Evolutionary conservation across 2,888 invertebrate genomes (phyloP), one percentile per base, ranked within the genome.

Genomic region (Drosophila sordidapex): DNA sequence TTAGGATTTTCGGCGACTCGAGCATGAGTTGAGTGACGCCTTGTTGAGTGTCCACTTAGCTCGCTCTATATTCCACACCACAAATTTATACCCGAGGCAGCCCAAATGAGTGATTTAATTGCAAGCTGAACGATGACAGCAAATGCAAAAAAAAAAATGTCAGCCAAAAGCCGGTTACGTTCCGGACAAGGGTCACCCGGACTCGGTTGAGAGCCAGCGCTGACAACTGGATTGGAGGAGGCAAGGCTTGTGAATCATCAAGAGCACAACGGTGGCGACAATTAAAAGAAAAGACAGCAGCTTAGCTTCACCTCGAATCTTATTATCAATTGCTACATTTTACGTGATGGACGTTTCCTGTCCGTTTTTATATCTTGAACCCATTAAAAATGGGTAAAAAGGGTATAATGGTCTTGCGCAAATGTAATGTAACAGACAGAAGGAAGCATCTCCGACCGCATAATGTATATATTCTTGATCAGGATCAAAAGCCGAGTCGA

Each of bases 31-130:
- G 31, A 31, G 29, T 29, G 29, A n/a, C 51, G 29, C 18, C 29
- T 4, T 29, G 54, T 36, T 38, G 8, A 56, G 54, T 56, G 36
- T 56, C 10, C 38, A 27, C 65, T 66, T 7, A 35, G 29, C 25
- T 31, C 48, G 63, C 57, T 70, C 62, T 36, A 57, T 38, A 60
- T 74, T 25, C 27, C 11, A 31, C n/a, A 21, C 51, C 53, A 29
- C 21, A 48, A 51, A 76, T 70, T 66, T 72, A 62, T 70, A 76
- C 70, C 87, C 74, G 69, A 77, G 70, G 62, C 74, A 56, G 21
- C 67, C 64, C 65, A 67, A 74, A 65, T 64, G 82, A 66, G 82
- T 52, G 58, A 71, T 87, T 82, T 87, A 87, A 82, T 87, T 82
- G 78, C 87, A 64, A 62, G 58, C 67, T 40, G 69, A 69, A 56